These are phyloP conservation scores for Nebria salina DNA, from an alignment of 2,888 invertebrate genomes.

Conservation along the genomic window DNA sequence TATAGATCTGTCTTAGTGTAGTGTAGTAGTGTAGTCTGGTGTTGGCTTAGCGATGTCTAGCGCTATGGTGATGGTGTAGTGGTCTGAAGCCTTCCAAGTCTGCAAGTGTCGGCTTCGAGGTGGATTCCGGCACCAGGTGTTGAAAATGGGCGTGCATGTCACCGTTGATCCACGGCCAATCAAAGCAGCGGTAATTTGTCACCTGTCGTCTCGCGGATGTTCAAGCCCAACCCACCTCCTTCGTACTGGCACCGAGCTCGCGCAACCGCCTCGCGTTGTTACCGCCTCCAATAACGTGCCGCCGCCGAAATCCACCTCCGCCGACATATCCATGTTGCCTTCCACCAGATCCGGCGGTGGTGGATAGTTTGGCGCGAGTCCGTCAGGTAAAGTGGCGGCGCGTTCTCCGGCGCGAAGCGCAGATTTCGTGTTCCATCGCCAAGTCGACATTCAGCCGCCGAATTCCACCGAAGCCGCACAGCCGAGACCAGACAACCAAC, in stretches of 20 bases:
- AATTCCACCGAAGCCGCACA: slow-evolving; percentile 5
- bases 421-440: neutral
- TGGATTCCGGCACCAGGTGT: neutral
- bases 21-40: too few species aligned
- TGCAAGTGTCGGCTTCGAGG: neutral
- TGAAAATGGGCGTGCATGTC: slow-evolving; percentile 28
- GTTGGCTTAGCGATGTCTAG: neutral
- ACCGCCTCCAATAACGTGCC: slow-evolving; percentile 26
- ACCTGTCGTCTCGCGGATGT: slow-evolving; percentile 57
- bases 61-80: neutral
- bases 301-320: neutral
- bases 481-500: neutral
- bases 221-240: slow-evolving; percentile 59
- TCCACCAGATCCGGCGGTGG: neutral
- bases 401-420: neutral
- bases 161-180: slow-evolving; percentile 40
- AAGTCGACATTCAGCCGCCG: slow-evolving; percentile 14
- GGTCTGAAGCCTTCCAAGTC: neutral
- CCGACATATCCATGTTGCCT: neutral
- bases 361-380: slow-evolving; percentile 19
- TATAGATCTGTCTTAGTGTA: too few species aligned
- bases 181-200: slow-evolving; percentile 54
- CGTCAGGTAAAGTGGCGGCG: slow-evolving; percentile 27
- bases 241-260: slow-evolving; percentile 49
- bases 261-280: slow-evolving; percentile 19